Percentiles rank a stretch among this genome's conserved stretches.
phyloP scores from a whole-genome alignment of 2,797 vertebrate genomes.

The Siniperca obscura region DNA sequence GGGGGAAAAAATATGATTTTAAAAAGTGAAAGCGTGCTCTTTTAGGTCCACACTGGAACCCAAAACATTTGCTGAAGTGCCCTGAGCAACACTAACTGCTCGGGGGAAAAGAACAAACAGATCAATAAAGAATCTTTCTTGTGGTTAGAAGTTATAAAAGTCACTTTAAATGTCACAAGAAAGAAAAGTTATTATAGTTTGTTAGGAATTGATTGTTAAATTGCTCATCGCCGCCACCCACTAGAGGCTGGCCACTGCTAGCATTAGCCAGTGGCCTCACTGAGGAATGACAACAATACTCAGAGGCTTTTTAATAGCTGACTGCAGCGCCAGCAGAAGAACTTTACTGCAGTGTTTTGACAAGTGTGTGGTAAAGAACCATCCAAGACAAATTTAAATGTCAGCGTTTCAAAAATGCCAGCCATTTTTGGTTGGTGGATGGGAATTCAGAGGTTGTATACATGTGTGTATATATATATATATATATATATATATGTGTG shows the following conservation, averaged over 20 bases:
- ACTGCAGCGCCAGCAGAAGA: slow-evolving; percentile 32
- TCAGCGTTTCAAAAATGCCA: slow-evolving; percentile 31
- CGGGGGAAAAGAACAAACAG: background rate
- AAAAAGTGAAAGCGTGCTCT: background rate
- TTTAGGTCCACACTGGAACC: background rate
- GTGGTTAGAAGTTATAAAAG: background rate
- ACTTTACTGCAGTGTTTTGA: slow-evolving; percentile 28
- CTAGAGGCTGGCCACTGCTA: background rate
- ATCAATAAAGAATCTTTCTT: background rate
- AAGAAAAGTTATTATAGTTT: slow-evolving; percentile 17
- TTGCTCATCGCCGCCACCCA: slow-evolving; percentile 17
- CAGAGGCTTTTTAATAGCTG: slow-evolving; percentile 10
- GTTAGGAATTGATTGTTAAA: slow-evolving; percentile 7
- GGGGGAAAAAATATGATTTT: background rate
- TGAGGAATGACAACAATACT: slow-evolving; percentile 52
- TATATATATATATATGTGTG: background rate
- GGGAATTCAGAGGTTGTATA: slow-evolving; percentile 26
- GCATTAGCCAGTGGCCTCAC: slow-evolving; percentile 26
- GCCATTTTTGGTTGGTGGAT: slow-evolving; percentile 30
- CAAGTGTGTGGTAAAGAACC: slow-evolving; percentile 49
- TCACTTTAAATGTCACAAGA: background rate
- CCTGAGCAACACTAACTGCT: background rate
- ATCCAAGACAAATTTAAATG: slow-evolving; percentile 40
- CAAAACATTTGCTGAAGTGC: background rate
- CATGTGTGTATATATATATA: background rate